Percentiles rank a stretch among this genome's conserved stretches.
phyloP scores from a whole-genome alignment of 2,113 vertebrate species.

The Tapirus terrestris region DNA sequence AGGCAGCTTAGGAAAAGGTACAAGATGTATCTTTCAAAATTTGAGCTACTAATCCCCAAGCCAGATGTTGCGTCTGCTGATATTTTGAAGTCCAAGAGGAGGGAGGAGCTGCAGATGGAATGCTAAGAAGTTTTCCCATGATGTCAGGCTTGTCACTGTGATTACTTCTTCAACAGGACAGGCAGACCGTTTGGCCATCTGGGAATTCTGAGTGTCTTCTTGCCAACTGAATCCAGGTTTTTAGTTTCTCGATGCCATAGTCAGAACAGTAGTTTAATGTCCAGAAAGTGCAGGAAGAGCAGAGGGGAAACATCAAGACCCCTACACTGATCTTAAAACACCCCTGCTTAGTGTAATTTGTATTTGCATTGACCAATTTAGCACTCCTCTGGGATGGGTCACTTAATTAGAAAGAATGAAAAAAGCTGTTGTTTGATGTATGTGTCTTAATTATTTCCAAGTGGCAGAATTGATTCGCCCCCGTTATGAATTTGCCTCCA shows the following conservation, averaged over 20 bases:
- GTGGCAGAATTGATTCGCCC: slow-evolving; percentile 76
- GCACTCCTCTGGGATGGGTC: slow-evolving; percentile 75
- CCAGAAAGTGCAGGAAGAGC: background rate
- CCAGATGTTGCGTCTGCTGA: background rate
- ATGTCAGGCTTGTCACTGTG: background rate
- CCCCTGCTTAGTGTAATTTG: slow-evolving; percentile 66
- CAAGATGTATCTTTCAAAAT: background rate
- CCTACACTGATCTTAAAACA: slow-evolving; percentile 73
- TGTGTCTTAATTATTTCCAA: slow-evolving; percentile 86
- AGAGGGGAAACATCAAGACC: background rate
- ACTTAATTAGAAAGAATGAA: slow-evolving; percentile 85
- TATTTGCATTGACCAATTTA: slow-evolving; percentile 63
- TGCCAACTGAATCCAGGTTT: background rate
- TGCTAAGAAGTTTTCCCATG: background rate
- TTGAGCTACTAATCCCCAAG: background rate
- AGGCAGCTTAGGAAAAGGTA: background rate
- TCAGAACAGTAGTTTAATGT: slow-evolving; percentile 47
- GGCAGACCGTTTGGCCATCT: background rate
- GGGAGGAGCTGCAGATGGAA: background rate
- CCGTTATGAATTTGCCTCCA: slow-evolving; percentile 75
- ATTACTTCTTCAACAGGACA: background rate
- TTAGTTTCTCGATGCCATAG: background rate
- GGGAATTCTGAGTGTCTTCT: background rate
- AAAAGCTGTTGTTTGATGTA: slow-evolving; percentile 85
- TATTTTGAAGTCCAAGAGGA: slow-evolving; percentile 5